Conservation (phyloP, 2,888 invertebrate species). For the Leptothorax acervorum region DNA sequence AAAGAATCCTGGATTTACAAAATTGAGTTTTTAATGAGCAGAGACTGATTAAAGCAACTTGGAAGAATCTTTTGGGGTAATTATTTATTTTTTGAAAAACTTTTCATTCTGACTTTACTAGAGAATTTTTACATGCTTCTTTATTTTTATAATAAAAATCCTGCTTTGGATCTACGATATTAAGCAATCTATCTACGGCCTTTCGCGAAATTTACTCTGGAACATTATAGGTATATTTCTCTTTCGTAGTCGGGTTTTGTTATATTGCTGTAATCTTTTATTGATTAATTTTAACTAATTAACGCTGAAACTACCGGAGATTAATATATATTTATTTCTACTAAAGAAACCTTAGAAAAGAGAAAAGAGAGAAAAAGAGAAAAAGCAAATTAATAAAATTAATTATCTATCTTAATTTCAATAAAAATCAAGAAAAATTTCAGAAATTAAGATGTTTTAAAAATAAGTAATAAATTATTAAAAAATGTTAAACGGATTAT, state of each 20-base stretch:
- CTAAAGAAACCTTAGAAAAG: too few species aligned
- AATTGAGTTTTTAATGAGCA: not conserved
- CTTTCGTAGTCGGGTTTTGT: not conserved
- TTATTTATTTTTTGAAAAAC: conserved; percentile 49
- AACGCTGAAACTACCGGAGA: too few species aligned
- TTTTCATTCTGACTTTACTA: conserved; percentile 44
- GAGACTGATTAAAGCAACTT: not conserved
- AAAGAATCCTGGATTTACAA: not conserved
- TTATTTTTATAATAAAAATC: conserved; percentile 34
- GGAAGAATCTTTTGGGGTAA: not conserved
- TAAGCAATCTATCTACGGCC: not conserved
- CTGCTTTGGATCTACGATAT: not conserved
- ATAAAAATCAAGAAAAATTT: too few species aligned
- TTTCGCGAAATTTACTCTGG: not conserved
- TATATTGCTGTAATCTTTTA: too few species aligned
- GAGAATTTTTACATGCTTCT: conserved; percentile 34
- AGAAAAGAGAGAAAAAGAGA: too few species aligned
- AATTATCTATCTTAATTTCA: too few species aligned
- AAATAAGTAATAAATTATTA: too few species aligned
- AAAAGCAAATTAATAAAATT: too few species aligned
- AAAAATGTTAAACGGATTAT: too few species aligned
- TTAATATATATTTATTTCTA: too few species aligned
- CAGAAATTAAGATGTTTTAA: too few species aligned
- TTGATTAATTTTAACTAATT: too few species aligned
- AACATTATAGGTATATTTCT: not conserved